These are phyloP conservation scores for Chelon labrosus DNA, from an alignment of 2,797 vertebrate species.

Conservation along the genomic window DNA sequence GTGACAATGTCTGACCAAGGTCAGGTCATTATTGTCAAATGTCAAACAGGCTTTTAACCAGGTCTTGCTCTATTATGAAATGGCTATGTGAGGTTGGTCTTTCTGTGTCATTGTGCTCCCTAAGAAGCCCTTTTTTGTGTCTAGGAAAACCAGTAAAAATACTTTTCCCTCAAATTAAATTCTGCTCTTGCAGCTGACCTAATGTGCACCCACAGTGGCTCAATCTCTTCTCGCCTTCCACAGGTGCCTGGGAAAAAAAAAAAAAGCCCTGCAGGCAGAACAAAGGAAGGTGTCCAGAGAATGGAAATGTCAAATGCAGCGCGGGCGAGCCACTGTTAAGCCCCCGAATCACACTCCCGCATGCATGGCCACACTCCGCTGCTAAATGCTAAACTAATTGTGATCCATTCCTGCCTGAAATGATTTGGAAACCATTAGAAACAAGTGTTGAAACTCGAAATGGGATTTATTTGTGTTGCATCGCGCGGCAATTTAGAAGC, in stretches of 20 bases:
- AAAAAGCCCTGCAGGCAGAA: conserved; percentile 35
- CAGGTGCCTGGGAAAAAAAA: conserved; percentile 32
- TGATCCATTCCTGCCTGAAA: conserved; percentile 73
- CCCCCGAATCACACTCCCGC: conserved; percentile 53
- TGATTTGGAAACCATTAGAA: conserved; percentile 79
- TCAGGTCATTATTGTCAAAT: conserved; percentile 16
- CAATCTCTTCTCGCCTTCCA: conserved; percentile 25
- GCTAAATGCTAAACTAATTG: conserved; percentile 78
- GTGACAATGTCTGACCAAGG: neutral
- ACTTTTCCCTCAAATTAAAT: conserved; percentile 28
- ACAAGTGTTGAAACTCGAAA: conserved; percentile 77
- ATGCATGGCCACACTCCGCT: conserved; percentile 68
- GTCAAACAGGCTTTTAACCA: neutral
- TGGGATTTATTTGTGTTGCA: conserved; percentile 78
- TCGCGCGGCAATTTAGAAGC: conserved; percentile 69
- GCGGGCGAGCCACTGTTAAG: conserved; percentile 30
- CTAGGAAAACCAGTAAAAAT: conserved; percentile 7
- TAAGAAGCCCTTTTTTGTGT: neutral
- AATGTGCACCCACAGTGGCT: conserved; percentile 35
- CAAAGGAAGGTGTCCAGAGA: conserved; percentile 55
- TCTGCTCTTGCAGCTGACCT: conserved; percentile 23
- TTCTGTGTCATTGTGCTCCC: neutral
- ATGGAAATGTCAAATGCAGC: conserved; percentile 68
- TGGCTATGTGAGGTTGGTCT: neutral
- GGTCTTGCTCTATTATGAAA: conserved; percentile 3